Evolutionary conservation across 2,113 vertebrate species (phyloP).

Genomic region (Alligator mississippiensis): DNA sequence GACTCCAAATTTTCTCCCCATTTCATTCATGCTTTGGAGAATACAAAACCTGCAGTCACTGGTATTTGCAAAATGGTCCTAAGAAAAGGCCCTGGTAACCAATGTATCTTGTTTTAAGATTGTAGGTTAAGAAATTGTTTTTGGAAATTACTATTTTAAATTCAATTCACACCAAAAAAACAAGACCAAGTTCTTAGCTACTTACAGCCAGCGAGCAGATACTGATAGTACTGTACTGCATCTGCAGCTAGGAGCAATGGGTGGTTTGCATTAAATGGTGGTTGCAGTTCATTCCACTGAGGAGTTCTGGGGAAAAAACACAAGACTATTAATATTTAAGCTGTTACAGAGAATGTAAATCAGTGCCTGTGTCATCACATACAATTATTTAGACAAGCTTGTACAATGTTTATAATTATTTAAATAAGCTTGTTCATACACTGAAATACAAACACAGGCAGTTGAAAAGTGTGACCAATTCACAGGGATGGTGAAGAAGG

Average conservation of each 20-base stretch:
- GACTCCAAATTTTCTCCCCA: background rate
- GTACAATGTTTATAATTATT: constrained; percentile 77
- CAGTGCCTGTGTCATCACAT: constrained; percentile 76
- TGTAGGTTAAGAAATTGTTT: background rate
- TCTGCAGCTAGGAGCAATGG: constrained; percentile 93
- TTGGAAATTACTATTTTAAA: constrained; percentile 7
- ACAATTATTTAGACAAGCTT: constrained; percentile 78
- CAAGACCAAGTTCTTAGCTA: constrained; percentile 57
- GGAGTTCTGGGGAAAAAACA: constrained; percentile 89
- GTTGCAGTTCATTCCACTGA: constrained; percentile 98
- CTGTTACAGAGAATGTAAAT: constrained; percentile 75
- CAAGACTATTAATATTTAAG: constrained; percentile 80
- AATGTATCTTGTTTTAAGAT: background rate
- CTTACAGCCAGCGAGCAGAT: constrained; percentile 92
- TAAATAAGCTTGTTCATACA: constrained; percentile 75
- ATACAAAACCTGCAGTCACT: background rate
- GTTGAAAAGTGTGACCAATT: constrained; percentile 49
- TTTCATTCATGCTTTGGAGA: background rate
- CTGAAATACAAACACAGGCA: constrained; percentile 62
- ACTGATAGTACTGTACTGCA: constrained; percentile 94
- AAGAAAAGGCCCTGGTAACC: background rate
- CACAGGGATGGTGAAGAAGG: background rate
- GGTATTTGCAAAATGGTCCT: background rate
- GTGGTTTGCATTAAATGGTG: constrained; percentile 95
- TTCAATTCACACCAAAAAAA: background rate